phyloP scores from a whole-genome alignment of 2,797 vertebrate genomes.

The Rhabdophis nuchalis region DNA sequence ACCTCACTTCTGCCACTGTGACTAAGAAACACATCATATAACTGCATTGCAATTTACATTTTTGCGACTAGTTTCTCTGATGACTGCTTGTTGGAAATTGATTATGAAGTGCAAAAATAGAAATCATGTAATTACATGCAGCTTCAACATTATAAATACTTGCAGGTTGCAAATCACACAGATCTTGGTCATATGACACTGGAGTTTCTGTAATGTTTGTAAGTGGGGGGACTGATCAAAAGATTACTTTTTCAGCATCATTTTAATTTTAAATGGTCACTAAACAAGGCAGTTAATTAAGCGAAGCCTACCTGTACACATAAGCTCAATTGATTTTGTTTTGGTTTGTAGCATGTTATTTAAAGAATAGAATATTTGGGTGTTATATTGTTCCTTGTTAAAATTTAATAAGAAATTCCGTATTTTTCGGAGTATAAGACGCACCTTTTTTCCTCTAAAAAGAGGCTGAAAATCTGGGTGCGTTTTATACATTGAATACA shows the following conservation, averaged over 20 bases:
- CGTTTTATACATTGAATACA: too few relatives aligned
- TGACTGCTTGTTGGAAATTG: too few relatives aligned
- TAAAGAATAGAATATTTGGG: not conserved
- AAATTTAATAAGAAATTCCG: not conserved
- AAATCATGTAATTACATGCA: too few relatives aligned
- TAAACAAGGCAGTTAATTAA: not conserved
- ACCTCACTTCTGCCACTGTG: too few relatives aligned
- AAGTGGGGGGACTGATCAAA: not conserved
- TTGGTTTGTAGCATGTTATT: not conserved
- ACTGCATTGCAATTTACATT: too few relatives aligned
- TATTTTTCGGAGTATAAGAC: too few relatives aligned
- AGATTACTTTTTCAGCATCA: not conserved
- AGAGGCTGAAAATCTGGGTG: too few relatives aligned
- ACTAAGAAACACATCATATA: too few relatives aligned
- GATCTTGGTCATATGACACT: not conserved
- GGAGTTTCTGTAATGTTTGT: not conserved
- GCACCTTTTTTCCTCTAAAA: too few relatives aligned
- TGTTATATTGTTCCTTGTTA: not conserved
- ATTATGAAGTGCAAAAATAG: too few relatives aligned
- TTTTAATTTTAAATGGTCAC: not conserved
- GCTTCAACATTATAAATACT: too few relatives aligned
- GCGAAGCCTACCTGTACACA: not conserved
- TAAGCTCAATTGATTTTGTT: not conserved
- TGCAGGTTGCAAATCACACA: not conserved
- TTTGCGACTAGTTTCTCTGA: too few relatives aligned